A percentile compares a stretch with the other conserved stretches of the same genome.
phyloP scores from a whole-genome alignment of 2,797 vertebrate genomes.

The Sebastiscus albofasciatus region DNA sequence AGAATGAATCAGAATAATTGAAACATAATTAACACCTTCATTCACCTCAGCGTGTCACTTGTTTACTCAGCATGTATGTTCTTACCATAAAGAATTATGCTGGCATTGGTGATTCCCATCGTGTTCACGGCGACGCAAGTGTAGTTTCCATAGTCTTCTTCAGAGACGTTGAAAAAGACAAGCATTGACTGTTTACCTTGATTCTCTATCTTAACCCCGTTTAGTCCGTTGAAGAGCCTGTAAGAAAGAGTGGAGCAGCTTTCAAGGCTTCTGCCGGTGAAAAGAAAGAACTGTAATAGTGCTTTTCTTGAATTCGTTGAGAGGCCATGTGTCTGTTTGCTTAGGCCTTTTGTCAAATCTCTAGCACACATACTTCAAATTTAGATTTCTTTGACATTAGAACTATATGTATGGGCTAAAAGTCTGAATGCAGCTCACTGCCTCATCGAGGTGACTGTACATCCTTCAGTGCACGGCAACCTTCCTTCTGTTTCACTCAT shows the following conservation, averaged over 20 bases:
- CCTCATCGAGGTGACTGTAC: background rate
- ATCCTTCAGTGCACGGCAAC: background rate
- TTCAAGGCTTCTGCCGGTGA: background rate
- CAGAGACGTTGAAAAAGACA: slow-evolving; percentile 97
- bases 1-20: background rate
- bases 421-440: background rate
- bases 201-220: slow-evolving; percentile 95
- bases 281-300: background rate
- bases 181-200: slow-evolving; percentile 94
- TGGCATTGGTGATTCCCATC: slow-evolving; percentile 95
- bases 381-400: background rate
- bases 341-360: background rate
- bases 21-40: background rate
- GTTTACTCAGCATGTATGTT: background rate
- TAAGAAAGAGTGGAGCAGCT: background rate
- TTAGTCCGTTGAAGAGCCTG: slow-evolving; percentile 92
- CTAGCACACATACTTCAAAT: background rate
- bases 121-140: slow-evolving; percentile 95
- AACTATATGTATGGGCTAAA: background rate
- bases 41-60: background rate
- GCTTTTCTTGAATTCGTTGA: background rate
- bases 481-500: slow-evolving; percentile 1
- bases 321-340: background rate
- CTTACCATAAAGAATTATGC: slow-evolving; percentile 96
- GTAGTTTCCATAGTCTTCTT: slow-evolving; percentile 98